Evolutionary conservation across 2,888 invertebrate genomes (phyloP).

Genomic region (Podotricha telesiphe): DNA sequence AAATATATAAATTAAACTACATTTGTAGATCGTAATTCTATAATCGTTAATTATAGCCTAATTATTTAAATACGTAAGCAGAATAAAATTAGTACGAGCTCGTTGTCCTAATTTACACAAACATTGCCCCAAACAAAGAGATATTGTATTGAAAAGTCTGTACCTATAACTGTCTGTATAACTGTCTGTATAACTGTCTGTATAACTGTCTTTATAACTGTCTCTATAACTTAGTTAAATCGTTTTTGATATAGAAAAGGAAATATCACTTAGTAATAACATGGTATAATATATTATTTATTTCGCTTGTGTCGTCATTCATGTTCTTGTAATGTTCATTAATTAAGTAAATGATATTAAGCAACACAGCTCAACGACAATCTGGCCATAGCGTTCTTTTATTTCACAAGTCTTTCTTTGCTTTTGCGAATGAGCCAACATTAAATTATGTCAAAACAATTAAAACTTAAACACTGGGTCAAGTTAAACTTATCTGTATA

Average conservation of each 20-base stretch:
- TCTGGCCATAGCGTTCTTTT: conserved; percentile 4
- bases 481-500: conserved; percentile 35
- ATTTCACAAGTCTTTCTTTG: conserved; percentile 26
- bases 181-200: too few relatives aligned
- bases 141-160: not conserved
- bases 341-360: conserved; percentile 13
- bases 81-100: not conserved
- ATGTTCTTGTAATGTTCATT: not conserved
- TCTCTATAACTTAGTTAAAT: too few relatives aligned
- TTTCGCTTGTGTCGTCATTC: not conserved
- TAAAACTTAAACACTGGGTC: conserved; percentile 32
- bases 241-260: not conserved
- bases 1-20: conserved; percentile 13
- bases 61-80: not conserved
- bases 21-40: conserved; percentile 3
- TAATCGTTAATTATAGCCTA: conserved; percentile 19
- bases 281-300: not conserved
- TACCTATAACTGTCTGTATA: too few relatives aligned
- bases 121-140: not conserved
- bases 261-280: not conserved
- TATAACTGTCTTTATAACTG: too few relatives aligned
- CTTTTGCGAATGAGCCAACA: conserved; percentile 17
- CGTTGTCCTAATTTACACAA: conserved; percentile 3
- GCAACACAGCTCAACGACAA: conserved; percentile 3
- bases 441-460: conserved; percentile 32